phyloP scores from a whole-genome alignment of 2,888 invertebrate species.

The Carabus problematicus region DNA sequence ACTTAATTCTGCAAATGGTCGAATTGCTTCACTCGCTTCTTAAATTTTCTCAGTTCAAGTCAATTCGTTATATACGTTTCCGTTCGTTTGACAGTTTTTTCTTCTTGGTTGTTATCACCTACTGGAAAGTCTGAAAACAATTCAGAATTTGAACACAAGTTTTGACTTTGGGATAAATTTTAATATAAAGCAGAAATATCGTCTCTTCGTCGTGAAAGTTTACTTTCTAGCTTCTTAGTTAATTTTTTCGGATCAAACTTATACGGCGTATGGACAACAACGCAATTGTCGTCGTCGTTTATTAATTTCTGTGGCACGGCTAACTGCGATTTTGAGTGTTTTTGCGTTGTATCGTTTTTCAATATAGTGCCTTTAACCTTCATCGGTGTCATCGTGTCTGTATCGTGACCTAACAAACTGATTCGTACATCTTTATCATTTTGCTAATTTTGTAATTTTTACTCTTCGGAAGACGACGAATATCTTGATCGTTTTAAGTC shows the following conservation, averaged over 20 bases:
- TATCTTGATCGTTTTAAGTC: no score
- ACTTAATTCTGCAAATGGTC: no score
- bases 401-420: slow-evolving; percentile 49
- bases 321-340: slow-evolving; percentile 8
- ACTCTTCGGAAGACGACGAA: no score
- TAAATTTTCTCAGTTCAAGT: no score
- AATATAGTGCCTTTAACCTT: slow-evolving; percentile 50
- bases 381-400: slow-evolving; percentile 49
- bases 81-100: no score
- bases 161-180: slow-evolving; percentile 64
- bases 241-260: slow-evolving; percentile 74
- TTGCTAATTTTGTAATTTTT: neutral
- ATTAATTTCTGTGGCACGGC: slow-evolving; percentile 4
- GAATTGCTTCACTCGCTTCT: no score
- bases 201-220: slow-evolving; percentile 69
- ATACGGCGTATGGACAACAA: slow-evolving; percentile 72
- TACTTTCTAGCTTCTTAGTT: slow-evolving; percentile 81
- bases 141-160: slow-evolving; percentile 37
- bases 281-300: slow-evolving; percentile 61
- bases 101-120: no score
- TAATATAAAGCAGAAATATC: slow-evolving; percentile 86
- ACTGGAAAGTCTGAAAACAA: slow-evolving; percentile 20
- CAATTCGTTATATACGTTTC: no score
- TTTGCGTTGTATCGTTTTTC: slow-evolving; percentile 36
- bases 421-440: slow-evolving; percentile 12